Base-by-base conservation (phyloP, 1,140 invertebrate genomes). In the Onthophagus taurus region DNA sequence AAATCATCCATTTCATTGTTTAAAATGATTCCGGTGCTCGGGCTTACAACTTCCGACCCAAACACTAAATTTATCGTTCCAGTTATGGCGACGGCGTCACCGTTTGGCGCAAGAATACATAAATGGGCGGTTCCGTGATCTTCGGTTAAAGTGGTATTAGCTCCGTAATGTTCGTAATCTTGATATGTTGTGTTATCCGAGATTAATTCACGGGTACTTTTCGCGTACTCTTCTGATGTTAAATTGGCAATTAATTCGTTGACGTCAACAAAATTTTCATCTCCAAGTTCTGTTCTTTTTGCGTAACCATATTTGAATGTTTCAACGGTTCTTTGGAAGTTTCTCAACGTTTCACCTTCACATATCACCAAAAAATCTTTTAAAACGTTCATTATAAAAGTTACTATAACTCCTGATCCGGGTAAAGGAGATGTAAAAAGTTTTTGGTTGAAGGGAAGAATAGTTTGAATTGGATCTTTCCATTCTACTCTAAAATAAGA, bases 1-100 rank as follows among this genome's bases (percentile, higher is more conserved):
- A 99, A 98, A 62, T 98, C 94, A 63, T 97, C 89, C 91, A 98
- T 97, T 35, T 81, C 83, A 60, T 87, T 83, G 67, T 98, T 99
- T 52, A 93, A 76, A 3, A 97, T 68, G 29, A 99, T 91, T 21
- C 94, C 95, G 0, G 93, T 95, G 37, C 74, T 75, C 16, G 74
- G 61, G 1, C 85, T 87, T 8, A 78, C 69, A 26, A 85, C 64
- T n/a, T 79, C 77, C 24, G 84, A 78, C 9, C 89, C 89, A 62
- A 85, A 89, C 89, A 85, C 76, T 52, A 80, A 74, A 68, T 95
- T 95, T 19, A 96, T 76, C 1, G 91, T 94, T 42, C 84, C 86
- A 0, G 91, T 96, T 1, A 83, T 82, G 4, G 87, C 80, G 16
- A 95, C 87, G 2, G 87, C 90, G 60, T 89, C 85, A 4, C 91